Evolutionary conservation across 2,888 invertebrate species (phyloP).

Genomic region (Cephus pulcher): DNA sequence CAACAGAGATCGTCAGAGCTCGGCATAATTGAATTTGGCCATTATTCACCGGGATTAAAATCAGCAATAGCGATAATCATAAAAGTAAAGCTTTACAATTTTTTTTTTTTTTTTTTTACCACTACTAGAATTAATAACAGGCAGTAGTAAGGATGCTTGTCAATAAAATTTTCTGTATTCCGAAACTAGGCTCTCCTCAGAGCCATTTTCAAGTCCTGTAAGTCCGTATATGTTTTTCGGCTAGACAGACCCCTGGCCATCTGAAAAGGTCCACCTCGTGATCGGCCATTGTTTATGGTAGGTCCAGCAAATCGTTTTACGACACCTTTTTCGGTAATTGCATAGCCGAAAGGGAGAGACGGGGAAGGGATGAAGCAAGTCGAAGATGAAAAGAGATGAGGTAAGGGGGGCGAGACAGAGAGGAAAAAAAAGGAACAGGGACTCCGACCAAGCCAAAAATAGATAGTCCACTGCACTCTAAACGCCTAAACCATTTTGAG

Average conservation of each 20-base stretch:
- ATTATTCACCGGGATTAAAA: slow-evolving; percentile 40
- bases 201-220: not conserved
- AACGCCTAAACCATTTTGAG: not conserved
- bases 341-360: slow-evolving; percentile 18
- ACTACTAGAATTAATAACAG: not conserved
- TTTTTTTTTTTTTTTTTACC: not conserved
- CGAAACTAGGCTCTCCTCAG: not conserved
- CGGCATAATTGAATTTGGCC: slow-evolving; percentile 38
- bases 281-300: slow-evolving; percentile 54
- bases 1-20: slow-evolving; percentile 24
- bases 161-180: not conserved
- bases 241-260: not conserved
- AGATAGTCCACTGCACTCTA: not conserved
- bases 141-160: not conserved
- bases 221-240: not conserved
- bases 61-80: slow-evolving; percentile 43
- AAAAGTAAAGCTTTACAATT: slow-evolving; percentile 46
- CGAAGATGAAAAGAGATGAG: not conserved
- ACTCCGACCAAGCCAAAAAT: not conserved
- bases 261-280: slow-evolving; percentile 31
- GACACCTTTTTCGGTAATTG: slow-evolving; percentile 21
- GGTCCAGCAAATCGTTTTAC: slow-evolving; percentile 52
- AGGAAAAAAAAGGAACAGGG: not conserved
- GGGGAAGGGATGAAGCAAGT: slow-evolving; percentile 19
- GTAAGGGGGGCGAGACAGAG: not conserved